Evolutionary conservation across 2,888 invertebrate genomes (phyloP), one percentile per base, ranked within the genome.

Genomic region (Drosophila demipolita): DNA sequence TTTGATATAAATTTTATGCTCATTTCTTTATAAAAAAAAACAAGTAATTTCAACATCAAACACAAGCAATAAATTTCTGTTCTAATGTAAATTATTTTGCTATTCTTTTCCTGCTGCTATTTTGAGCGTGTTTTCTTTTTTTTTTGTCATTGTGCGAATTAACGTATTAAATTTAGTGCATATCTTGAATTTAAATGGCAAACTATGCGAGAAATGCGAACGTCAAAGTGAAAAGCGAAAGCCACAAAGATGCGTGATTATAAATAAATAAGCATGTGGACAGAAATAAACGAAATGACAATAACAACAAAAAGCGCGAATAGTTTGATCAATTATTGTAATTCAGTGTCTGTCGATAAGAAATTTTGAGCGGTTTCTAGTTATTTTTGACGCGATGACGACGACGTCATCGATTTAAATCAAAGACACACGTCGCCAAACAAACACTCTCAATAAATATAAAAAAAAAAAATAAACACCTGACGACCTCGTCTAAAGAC

Each of bases 81-180:
- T 29, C 29, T 29, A 29, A 29, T 59, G 65, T 66, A 61, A 52
- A 54, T 42, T 59, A 11, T 53, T 49, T 36, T 48, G 55, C 35
- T 64, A 20, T 38, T 42, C 38, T 58, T 63, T 67, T 36, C 45
- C 58, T 71, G 49, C 20, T 26, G 69, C 84, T 87, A 87, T 84
- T 89, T 84, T 65, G 58, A 69, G 82, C 40, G 55, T 38, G 54
- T 53, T 60, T 81, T 77, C 68, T 83, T 60, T 52, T 60, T 83
- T 77, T 70, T 83, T 78, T 70, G 45, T 36, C 38, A 64, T 33
- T 60, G 63, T 57, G 66, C 69, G 83, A 87, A 83, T 87, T 73
- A 79, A 83, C 68, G 82, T 75, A 73, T 87, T 84, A 79, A 84
- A 87, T 85, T 82, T 83, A 89, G 85, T 82, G 69, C 75, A 75